phyloP scores from a whole-genome alignment of 2,888 invertebrate species.

The Chrysomela aeneicollis region DNA sequence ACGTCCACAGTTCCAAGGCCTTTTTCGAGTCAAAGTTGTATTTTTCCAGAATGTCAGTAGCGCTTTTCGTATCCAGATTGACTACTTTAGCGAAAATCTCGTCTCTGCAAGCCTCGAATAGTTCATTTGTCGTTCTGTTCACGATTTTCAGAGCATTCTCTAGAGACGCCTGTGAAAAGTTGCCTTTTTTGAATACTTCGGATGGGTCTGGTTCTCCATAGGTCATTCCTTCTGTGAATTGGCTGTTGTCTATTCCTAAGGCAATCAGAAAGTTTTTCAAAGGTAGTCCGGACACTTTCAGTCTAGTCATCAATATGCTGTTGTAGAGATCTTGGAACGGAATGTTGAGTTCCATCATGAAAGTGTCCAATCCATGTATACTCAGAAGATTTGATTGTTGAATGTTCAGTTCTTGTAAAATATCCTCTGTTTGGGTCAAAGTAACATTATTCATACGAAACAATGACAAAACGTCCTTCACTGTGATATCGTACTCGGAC shows the following conservation, averaged over 20 bases:
- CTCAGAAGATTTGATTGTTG: conserved; percentile 19
- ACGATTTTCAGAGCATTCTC: conserved; percentile 17
- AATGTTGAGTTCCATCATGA: conserved; percentile 19
- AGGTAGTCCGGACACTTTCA: conserved; percentile 22
- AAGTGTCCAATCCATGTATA: conserved; percentile 16
- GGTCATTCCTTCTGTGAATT: conserved; percentile 28
- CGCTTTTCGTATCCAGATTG: neutral
- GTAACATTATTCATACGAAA: conserved; percentile 21
- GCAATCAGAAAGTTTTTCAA: conserved; percentile 24
- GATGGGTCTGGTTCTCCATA: conserved; percentile 27
- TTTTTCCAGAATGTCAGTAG: conserved; percentile 8
- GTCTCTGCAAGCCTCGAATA: conserved; percentile 23
- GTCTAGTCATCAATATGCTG: conserved; percentile 11
- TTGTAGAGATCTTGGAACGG: conserved; percentile 25
- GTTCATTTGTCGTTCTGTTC: conserved; percentile 18
- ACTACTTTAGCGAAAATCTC: conserved; percentile 6
- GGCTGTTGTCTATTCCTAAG: conserved; percentile 15
- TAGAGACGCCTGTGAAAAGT: conserved; percentile 14
- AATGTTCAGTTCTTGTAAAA: conserved; percentile 24
- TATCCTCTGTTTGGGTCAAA: conserved; percentile 14
- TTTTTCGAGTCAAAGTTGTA: conserved; percentile 19
- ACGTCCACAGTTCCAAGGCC: conserved; percentile 24
- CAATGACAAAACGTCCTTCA: conserved; percentile 24
- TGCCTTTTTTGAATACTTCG: conserved; percentile 27
- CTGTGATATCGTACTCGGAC: conserved; percentile 19